Conservation (phyloP, 64 coral and sea anemone species). For the Montipora efflorescens region DNA sequence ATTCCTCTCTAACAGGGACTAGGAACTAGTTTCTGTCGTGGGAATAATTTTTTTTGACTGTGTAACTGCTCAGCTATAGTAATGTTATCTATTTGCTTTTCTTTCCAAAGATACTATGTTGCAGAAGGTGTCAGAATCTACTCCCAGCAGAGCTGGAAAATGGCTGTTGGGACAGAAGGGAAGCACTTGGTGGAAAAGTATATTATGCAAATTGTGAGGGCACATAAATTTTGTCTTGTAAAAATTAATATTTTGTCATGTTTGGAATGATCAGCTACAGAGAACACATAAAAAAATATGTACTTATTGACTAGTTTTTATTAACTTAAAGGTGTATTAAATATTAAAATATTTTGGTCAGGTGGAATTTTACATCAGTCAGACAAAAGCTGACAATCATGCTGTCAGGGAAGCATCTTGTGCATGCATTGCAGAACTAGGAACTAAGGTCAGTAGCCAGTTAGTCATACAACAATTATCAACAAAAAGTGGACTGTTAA, state of each 20-base stretch:
- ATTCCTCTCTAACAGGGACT: no score
- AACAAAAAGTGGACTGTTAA: no score
- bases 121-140: slow-evolving; percentile 98
- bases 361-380: slow-evolving; percentile 98
- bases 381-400: slow-evolving; percentile 99
- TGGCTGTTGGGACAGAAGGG: slow-evolving; percentile 85
- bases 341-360: background rate
- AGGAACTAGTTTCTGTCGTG: no score
- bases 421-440: slow-evolving; percentile 95
- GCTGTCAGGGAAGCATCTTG: slow-evolving; percentile 96
- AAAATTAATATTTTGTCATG: no score
- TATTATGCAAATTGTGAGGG: slow-evolving; percentile 93
- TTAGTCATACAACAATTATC: background rate
- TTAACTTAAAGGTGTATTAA: no score
- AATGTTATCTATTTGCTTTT: background rate
- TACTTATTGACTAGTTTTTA: no score
- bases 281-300: no score
- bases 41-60: no score
- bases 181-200: slow-evolving; percentile 96
- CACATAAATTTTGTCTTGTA: no score
- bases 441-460: slow-evolving; percentile 78
- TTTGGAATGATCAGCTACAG: no score
- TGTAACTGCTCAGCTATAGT: background rate
- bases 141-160: slow-evolving; percentile 98
- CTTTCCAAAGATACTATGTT: slow-evolving; percentile 88